Base-by-base conservation (phyloP, 2,113 vertebrate genomes). In the Tor tambroides region DNA sequence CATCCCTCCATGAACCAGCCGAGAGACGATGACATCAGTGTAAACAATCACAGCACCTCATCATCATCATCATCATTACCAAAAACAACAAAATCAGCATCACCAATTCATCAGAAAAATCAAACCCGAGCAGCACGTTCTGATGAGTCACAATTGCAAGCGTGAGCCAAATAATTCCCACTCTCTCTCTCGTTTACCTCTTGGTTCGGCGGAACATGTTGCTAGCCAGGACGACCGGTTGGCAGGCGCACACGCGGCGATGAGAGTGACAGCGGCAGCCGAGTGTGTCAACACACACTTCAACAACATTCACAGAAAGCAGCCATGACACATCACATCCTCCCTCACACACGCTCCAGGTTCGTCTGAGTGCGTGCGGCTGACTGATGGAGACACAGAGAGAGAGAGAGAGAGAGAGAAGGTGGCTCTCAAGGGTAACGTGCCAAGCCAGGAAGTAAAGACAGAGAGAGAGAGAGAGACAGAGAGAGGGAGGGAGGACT, bases 161-260 rank as follows among this genome's bases (percentile, higher is more conserved):
- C 26, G 19, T 10, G 19, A 72, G 69, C 49, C 28, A 75, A 43
- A 49, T 78, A 11, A 28, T 56, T 75, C 7, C n/a, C n/a, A n/a
- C n/a, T 56, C 23, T 63, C 21, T 59, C 69, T 89, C 87, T 86
- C 49, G 84, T 6, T 95, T 95, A 96, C 95, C 95, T 96, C 94
- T 96, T 96, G 80, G 95, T 95, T 88, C 95, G 95, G 92, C 95
- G 95, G 91, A 96, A 96, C 95, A 96, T 96, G 94, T 92, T 94
- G 94, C 90, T 93, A 88, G 91, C 86, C 54, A 84, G 86, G 86
- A 87, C 80, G 90, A 87, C 85, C 83, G 88, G 46, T 89, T 61
- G 87, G 77, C 77, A n/a, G 56, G 38, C 84, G 83, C 87, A 77
- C 81, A 86, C 80, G 74, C 86, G 19, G 46, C 7, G 56, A 84